Base-by-base conservation (phyloP, 2,797 vertebrate species). In the Scolopax bukidnonensis region DNA sequence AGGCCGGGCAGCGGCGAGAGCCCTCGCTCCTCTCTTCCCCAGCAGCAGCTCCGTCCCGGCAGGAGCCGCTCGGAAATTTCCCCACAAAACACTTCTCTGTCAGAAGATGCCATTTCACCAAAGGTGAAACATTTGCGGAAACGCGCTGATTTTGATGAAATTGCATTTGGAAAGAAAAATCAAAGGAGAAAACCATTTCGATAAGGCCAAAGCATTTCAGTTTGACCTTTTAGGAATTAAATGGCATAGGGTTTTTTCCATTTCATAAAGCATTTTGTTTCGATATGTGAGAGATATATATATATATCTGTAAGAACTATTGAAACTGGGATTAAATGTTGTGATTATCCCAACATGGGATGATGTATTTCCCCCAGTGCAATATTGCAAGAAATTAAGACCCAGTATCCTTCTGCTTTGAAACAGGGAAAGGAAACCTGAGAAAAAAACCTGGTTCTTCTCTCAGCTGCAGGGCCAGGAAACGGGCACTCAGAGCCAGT, bases 91-190 rank as follows among this genome's bases (percentile, higher is more conserved):
- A 1, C 70, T 83, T 45, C 74, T 60, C 69, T 47, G 84, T 23
- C 95, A 83, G 82, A 12, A 83, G 91, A 87, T 96, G 95, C 95
- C 95, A 93, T 95, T 97, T 97, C 73, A 64, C 64, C 91, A 95
- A 96, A 97, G 96, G 95, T 94, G 95, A 96, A 96, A 36, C 96
- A 69, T 93, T 92, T 95, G 95, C 7, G 14, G 92, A 81, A 96
- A 91, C 4, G 38, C 59, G 0, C 79, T 47, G 87, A 92, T 95
- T 96, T 80, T 89, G 96, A 88, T 65, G 96, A 95, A 96, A 96
- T 97, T 96, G 91, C 95, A 96, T 97, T 97, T 96, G 93, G 96
- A 95, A 90, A 95, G 96, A 97, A 96, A 95, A 97, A 96, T 96
- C 89, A 93, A 93, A 95, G 95, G 94, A 88, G 92, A 95, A 93